Base-by-base conservation (phyloP, 2,797 vertebrate species). In the Cyclopterus lumpus region DNA sequence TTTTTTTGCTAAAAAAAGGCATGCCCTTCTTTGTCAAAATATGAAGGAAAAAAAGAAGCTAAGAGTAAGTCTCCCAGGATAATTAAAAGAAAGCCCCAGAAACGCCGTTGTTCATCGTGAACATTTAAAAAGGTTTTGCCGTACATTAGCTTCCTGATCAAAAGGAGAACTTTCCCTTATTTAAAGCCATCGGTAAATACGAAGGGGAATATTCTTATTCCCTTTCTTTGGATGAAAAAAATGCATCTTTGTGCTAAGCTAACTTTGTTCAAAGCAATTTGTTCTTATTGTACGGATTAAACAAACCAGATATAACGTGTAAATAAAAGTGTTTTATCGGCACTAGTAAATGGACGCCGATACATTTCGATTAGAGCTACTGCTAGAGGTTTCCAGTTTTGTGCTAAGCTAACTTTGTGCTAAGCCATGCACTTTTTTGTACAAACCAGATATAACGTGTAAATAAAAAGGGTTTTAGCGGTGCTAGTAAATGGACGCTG, bases 101-200 rank as follows among this genome's bases (percentile, higher is more conserved):
- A 75, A 83, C 15, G 6, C 62, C 73, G 83, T 75, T 84, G 60
- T 60, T 77, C 85, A 86, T 84, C 90, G 88, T 87, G 67, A 73
- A 80, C 74, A 65, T 78, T 78, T 32, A 82, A 85, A 55, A 84
- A 69, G 62, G 22, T 18, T 60, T 60, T 51, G n/a, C 67, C 32
- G 46, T 68, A 91, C 88, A 90, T 88, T 85, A 44, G 70, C 24
- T 22, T 38, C 6, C 4, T 7, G 51, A 77, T 80, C 84, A 34
- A 91, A 81, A 84, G 66, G n/a, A 72, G 22, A 11, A 2, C 3
- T 59, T 67, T 18, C 30, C 16, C 24, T 2, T 3, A 44, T 78
- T 81, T 67, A 42, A 38, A 66, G 10, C 3, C 30, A 61, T 15
- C 14, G 36, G 14, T 60, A 2, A 15, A 20, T 11, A 6, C 32